Evolutionary conservation across 2,113 vertebrate species (phyloP).

Genomic region (Anoplopoma fimbria): DNA sequence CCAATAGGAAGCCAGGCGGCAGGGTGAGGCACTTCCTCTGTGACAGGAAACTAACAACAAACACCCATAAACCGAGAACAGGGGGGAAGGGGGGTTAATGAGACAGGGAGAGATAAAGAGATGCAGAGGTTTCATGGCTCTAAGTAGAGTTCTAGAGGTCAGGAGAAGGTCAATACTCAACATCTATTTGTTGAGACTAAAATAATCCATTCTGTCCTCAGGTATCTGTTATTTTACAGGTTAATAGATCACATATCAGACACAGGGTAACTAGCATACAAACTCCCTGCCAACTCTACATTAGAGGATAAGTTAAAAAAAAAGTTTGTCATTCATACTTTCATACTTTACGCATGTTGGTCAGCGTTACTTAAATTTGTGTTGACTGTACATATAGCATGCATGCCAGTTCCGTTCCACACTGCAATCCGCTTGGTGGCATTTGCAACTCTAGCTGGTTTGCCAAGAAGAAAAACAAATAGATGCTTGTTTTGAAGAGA

Average conservation of each 20-base stretch:
- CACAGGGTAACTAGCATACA: not conserved
- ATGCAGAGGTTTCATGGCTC: constrained; percentile 58
- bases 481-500: too few species aligned
- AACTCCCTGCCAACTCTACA: not conserved
- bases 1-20: constrained; percentile 76
- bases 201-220: not conserved
- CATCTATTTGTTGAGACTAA: too few species aligned
- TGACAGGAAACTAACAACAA: constrained; percentile 84
- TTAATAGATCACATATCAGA: not conserved
- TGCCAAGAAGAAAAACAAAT: too few species aligned
- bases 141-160: constrained; percentile 31
- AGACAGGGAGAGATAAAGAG: constrained; percentile 49
- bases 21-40: constrained; percentile 86
- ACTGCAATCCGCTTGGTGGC: too few species aligned
- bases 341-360: too few species aligned
- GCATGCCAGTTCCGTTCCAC: too few species aligned
- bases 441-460: too few species aligned
- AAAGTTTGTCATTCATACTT: too few species aligned
- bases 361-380: too few species aligned
- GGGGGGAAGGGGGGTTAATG: constrained; percentile 11
- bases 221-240: not conserved
- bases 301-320: not conserved
- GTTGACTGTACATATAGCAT: too few species aligned
- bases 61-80: constrained; percentile 61
- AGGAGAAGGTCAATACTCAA: constrained; percentile 29